phyloP scores from a whole-genome alignment of 2,888 invertebrate species.

The Cylloceria caligata region DNA sequence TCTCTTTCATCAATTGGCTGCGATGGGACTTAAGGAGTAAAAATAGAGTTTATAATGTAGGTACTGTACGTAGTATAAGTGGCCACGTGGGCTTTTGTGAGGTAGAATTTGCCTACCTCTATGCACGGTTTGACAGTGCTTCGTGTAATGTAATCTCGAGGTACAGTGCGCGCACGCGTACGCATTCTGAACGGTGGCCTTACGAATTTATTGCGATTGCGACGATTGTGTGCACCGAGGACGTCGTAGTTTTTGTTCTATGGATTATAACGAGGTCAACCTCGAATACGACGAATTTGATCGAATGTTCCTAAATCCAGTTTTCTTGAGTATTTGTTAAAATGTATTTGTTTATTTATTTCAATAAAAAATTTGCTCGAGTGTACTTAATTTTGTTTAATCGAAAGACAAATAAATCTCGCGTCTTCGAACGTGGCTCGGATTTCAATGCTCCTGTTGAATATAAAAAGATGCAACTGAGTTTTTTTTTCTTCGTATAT shows the following conservation, averaged over 20 bases:
- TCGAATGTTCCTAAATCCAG: background rate
- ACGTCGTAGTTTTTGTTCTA: background rate
- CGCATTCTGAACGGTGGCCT: background rate
- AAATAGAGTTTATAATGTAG: constrained; percentile 5
- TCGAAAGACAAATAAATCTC: too few species aligned
- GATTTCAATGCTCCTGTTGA: too few species aligned
- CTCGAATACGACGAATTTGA: constrained; percentile 3
- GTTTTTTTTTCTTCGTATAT: too few species aligned
- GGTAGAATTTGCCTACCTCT: background rate
- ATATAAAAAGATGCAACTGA: too few species aligned
- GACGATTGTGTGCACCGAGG: background rate
- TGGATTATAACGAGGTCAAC: constrained; percentile 6
- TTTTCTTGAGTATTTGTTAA: background rate
- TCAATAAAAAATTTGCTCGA: background rate
- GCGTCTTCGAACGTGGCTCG: too few species aligned
- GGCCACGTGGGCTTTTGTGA: constrained; percentile 38
- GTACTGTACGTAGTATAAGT: constrained; percentile 1
- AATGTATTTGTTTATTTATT: background rate
- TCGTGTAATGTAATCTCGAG: background rate
- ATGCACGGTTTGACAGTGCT: background rate
- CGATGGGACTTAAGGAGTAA: background rate
- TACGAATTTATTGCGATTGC: background rate
- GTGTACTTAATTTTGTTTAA: too few species aligned
- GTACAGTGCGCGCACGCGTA: background rate
- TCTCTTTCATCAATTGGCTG: constrained; percentile 26